A percentile compares a stretch with the other conserved stretches of the same genome.
Conservation (phyloP, 2,113 vertebrate species). For the Notarius lentiginosus region DNA sequence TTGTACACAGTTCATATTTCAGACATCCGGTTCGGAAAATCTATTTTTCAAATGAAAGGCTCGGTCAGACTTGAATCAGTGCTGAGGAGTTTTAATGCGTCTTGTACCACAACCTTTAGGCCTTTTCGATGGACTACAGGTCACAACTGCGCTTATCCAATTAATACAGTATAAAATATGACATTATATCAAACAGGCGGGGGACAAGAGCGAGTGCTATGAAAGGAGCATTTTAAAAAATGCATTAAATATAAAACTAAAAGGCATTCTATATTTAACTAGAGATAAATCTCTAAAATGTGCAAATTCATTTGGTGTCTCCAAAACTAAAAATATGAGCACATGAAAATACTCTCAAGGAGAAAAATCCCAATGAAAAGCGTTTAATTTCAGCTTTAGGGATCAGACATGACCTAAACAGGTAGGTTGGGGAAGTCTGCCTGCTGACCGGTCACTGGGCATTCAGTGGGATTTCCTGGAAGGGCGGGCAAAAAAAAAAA, state of each 20-base stretch:
- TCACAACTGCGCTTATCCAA: neutral
- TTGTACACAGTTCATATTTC: neutral
- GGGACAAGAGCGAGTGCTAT: neutral
- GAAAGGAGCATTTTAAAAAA: slow-evolving; percentile 11
- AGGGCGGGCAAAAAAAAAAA: neutral
- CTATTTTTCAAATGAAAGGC: neutral
- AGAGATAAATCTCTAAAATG: slow-evolving; percentile 22
- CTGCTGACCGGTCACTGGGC: slow-evolving; percentile 59
- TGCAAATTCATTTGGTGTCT: slow-evolving; percentile 25
- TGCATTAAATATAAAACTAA: slow-evolving; percentile 38
- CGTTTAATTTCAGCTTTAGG: neutral
- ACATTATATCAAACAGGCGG: slow-evolving; percentile 7
- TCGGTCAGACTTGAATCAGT: neutral
- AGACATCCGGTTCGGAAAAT: neutral
- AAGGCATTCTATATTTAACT: slow-evolving; percentile 32
- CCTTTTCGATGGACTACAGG: neutral
- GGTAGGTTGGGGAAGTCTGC: neutral
- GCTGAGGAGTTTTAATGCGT: slow-evolving; percentile 23
- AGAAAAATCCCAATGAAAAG: neutral
- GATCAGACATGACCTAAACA: neutral
- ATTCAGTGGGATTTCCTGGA: slow-evolving; percentile 70
- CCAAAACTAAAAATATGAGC: neutral
- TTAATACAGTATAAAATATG: slow-evolving; percentile 12
- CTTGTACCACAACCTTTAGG: neutral
- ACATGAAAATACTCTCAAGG: slow-evolving; percentile 10